Base-by-base conservation (phyloP, 1,140 invertebrate genomes). In the Dinothrombium tinctorium region DNA sequence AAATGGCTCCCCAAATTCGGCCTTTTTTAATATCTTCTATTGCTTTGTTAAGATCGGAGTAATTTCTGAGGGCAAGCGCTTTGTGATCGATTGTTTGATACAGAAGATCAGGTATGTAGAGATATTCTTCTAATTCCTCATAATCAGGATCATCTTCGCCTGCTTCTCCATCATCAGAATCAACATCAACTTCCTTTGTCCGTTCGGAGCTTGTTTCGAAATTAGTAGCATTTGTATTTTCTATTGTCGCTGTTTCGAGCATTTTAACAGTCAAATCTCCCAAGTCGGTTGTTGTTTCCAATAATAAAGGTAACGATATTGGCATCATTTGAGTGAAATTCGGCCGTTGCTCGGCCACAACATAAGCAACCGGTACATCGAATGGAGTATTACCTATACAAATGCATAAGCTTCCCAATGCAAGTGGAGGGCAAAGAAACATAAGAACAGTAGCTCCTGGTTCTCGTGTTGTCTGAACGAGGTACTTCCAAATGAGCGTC, bases 331-430 rank as follows among this genome's bases (percentile, higher is more conserved):
- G 26, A n/a, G 26, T 28, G 7, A 28, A 7, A n/a, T n/a, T n/a
- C n/a, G n/a, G n/a, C n/a, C n/a, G 15, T 20, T 19, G 4, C 19
- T 61, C 59, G 7, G 53, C 43, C 44, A 61, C 58, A 6, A 86
- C 76, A 40, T 92, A 68, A 23, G 76, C 81, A 53, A 94, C 49
- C 47, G 69, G 69, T 0, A 94, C 64, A 33, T 75, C 73, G 35
- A 68, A 71, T 0, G 86, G 84, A 54, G 86, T 78, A 24, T 77
- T 68, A 42, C 86, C 87, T 49, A 92, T 86, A 19, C 84, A 80
- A 46, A 87, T 56, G 58, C 83, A 92, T 64, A 94, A 92, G 4
- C 90, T 66, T 39, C 86, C 75, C 14, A 83, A 80, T 63, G 89
- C 81, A 59, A 81, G 72, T 3, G 84, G 75, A 24, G 84, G 84